These are phyloP conservation scores for Perca fluviatilis DNA, from an alignment of 2,113 vertebrate species.

Conservation along the genomic window DNA sequence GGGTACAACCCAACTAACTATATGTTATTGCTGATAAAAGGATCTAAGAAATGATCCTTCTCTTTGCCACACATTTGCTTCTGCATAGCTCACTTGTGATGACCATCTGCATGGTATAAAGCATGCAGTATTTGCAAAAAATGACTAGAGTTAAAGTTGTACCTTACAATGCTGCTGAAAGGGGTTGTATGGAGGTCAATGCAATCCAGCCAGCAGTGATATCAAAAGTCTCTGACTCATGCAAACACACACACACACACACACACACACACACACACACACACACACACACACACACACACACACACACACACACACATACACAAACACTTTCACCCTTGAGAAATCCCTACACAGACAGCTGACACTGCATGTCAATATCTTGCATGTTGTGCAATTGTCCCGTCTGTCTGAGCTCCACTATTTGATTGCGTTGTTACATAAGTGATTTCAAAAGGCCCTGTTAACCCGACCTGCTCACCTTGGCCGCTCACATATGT, in stretches of 20 bases:
- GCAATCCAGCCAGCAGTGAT: conserved; percentile 21
- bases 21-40: no score
- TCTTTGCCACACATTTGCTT: no score
- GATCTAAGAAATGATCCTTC: no score
- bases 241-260: conserved; percentile 21
- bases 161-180: background rate
- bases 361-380: conserved; percentile 51
- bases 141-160: background rate
- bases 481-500: background rate
- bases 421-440: conserved; percentile 37
- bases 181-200: conserved; percentile 5
- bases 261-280: background rate
- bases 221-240: conserved; percentile 42
- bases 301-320: background rate
- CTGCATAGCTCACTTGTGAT: no score
- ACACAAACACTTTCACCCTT: conserved; percentile 47
- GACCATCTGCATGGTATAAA: no score
- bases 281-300: conserved; percentile 1
- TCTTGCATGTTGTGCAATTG: conserved; percentile 59
- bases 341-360: conserved; percentile 51
- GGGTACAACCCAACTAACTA: no score
- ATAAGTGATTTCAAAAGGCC: conserved; percentile 40
- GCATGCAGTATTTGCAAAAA: no score
- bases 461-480: conserved; percentile 20
- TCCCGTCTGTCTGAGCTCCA: conserved; percentile 11